Conservation (phyloP, 1,140 invertebrate species). For the Berghia stephanieae region DNA sequence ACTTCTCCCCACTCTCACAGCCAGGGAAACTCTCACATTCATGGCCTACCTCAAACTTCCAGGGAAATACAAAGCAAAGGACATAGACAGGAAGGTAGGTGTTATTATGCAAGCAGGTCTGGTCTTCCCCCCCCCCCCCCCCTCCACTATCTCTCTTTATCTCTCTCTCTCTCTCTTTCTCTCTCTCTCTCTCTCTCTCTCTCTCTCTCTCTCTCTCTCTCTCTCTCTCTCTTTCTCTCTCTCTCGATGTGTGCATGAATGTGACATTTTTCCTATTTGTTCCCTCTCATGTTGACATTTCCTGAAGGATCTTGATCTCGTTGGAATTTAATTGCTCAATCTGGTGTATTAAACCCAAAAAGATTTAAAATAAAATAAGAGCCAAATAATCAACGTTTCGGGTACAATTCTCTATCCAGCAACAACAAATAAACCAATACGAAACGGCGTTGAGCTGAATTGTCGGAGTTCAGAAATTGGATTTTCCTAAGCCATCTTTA, state of each 20-base stretch:
- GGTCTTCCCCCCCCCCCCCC: background rate
- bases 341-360: no score
- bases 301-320: no score
- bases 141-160: background rate
- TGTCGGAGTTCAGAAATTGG: no score
- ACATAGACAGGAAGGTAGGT: background rate
- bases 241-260: no score
- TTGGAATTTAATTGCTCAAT: no score
- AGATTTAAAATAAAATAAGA: no score
- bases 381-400: no score
- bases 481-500: no score
- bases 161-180: background rate
- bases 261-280: background rate
- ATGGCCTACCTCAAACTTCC: constrained; percentile 37
- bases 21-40: constrained; percentile 51
- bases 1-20: constrained; percentile 50
- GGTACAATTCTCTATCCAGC: no score
- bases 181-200: background rate
- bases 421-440: no score
- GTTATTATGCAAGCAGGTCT: background rate
- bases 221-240: background rate
- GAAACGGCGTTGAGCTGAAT: no score
- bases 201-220: background rate
- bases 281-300: no score
- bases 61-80: background rate